Conservation (phyloP, 1,140 invertebrate genomes). For the Proales similis region DNA sequence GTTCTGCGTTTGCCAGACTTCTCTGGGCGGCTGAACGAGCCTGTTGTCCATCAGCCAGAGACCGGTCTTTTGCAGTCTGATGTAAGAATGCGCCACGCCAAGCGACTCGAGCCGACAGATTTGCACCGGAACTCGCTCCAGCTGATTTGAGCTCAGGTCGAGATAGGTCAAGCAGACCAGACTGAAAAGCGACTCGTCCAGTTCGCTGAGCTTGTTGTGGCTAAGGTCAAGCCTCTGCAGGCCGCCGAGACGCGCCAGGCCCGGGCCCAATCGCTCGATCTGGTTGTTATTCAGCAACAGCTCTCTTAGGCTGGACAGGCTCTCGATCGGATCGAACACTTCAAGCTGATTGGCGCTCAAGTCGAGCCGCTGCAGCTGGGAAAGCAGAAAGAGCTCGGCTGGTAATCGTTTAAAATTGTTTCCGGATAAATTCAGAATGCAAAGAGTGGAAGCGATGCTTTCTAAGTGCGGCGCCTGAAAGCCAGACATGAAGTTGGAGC, state of each 20-base stretch:
- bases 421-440: constrained; percentile 46
- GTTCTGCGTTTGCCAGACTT: constrained; percentile 49
- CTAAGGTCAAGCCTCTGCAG: constrained; percentile 48
- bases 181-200: constrained; percentile 45
- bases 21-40: constrained; percentile 46
- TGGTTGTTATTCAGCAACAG: constrained; percentile 5
- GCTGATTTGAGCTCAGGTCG: constrained; percentile 44
- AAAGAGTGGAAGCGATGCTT: constrained; percentile 39
- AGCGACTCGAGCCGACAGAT: constrained; percentile 43
- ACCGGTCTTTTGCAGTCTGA: constrained; percentile 46
- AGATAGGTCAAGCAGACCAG: constrained; percentile 44
- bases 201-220: constrained; percentile 43
- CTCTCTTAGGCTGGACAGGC: constrained; percentile 36
- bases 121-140: constrained; percentile 43
- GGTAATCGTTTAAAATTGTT: constrained; percentile 45
- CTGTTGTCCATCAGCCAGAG: constrained; percentile 52
- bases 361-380: constrained; percentile 43
- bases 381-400: constrained; percentile 44
- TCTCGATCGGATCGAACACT: constrained; percentile 43
- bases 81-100: constrained; percentile 45
- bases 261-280: background rate
- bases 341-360: constrained; percentile 46
- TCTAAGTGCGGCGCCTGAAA: constrained; percentile 41
- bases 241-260: constrained; percentile 4
- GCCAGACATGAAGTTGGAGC: constrained; percentile 47